Percentiles rank a stretch among this genome's conserved stretches.
phyloP scores from a whole-genome alignment of 2,797 vertebrate species.

The Epinephelus coioides region DNA sequence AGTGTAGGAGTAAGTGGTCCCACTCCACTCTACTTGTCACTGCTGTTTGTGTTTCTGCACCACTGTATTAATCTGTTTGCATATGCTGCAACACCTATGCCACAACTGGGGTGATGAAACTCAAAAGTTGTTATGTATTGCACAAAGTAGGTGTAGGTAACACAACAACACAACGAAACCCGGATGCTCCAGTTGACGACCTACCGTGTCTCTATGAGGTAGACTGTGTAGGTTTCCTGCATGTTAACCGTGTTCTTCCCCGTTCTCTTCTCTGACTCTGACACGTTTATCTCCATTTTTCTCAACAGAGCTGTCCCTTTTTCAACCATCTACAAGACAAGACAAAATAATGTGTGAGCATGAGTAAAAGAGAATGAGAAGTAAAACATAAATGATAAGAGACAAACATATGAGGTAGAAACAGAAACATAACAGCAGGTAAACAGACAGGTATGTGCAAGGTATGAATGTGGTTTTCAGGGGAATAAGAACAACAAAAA shows the following conservation, averaged over 20 bases:
- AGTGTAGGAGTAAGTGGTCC: neutral
- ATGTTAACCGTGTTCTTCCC: constrained; percentile 97
- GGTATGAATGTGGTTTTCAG: neutral
- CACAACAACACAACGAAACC: neutral
- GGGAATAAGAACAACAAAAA: too few species aligned
- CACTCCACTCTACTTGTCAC: neutral
- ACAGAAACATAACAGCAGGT: neutral
- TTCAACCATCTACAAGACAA: constrained; percentile 85
- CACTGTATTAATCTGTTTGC: neutral
- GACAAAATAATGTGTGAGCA: neutral
- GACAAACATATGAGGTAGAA: neutral
- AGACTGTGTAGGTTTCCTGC: constrained; percentile 97
- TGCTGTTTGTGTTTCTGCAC: neutral
- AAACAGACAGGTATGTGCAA: neutral
- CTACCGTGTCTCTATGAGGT: constrained; percentile 97
- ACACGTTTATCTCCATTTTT: constrained; percentile 95
- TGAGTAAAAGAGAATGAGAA: neutral
- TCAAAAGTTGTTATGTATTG: neutral
- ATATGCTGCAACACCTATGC: neutral
- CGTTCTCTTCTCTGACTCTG: constrained; percentile 96
- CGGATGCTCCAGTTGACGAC: constrained; percentile 24
- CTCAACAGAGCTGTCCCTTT: constrained; percentile 87
- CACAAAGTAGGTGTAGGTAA: neutral
- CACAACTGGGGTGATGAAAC: neutral
- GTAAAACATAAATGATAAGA: neutral